Conservation (phyloP, 2,888 invertebrate species). For the Caenorhabditis panamensis region DNA sequence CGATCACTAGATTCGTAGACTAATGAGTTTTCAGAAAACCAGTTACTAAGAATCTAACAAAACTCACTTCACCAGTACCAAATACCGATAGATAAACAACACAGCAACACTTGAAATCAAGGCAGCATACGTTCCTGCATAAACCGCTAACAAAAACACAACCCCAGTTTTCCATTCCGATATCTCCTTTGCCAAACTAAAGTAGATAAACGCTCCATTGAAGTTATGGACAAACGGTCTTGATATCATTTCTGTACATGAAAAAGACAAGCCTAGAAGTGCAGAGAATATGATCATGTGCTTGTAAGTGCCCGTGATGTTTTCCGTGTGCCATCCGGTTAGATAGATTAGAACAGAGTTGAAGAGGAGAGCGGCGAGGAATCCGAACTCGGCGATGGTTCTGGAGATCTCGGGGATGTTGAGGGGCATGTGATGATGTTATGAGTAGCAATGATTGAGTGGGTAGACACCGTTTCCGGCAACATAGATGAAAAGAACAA, state of each 20-base stretch:
- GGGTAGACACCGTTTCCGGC: background rate
- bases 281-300: slow-evolving; percentile 18
- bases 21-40: too few species aligned
- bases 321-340: slow-evolving; percentile 27
- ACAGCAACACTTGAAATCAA: slow-evolving; percentile 42
- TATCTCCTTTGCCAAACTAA: slow-evolving; percentile 6
- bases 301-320: slow-evolving; percentile 36
- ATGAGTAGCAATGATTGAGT: background rate
- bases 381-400: slow-evolving; percentile 2
- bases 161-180: background rate
- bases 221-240: slow-evolving; percentile 9
- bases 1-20: too few species aligned
- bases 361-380: background rate
- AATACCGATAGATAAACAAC: slow-evolving; percentile 38
- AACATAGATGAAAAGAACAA: too few species aligned
- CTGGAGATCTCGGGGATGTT: background rate
- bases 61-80: slow-evolving; percentile 27
- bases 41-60: too few species aligned
- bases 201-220: slow-evolving; percentile 15
- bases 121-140: background rate
- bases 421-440: background rate
- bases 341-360: slow-evolving; percentile 31
- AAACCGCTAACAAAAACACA: background rate
- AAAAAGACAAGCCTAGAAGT: background rate
- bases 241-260: slow-evolving; percentile 2